A percentile compares a stretch with the other conserved stretches of the same genome.
These are phyloP conservation scores for Crocodylus rhombifer DNA, from an alignment of 2,797 vertebrate genomes.

Conservation along the genomic window DNA sequence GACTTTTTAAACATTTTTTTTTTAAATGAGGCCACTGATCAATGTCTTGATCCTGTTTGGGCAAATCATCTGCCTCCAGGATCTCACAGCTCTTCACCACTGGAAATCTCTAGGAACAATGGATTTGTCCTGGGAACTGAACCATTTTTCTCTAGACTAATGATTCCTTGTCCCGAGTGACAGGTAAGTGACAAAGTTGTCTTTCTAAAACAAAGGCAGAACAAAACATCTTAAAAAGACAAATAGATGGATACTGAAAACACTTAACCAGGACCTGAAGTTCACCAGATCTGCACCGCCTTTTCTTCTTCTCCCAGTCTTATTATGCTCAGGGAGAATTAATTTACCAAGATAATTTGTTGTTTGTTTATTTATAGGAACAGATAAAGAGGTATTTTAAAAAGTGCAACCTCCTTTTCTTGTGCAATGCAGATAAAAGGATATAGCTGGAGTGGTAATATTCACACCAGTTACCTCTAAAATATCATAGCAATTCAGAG, in stretches of 20 bases:
- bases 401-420: neutral
- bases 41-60: neutral
- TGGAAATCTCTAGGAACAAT: neutral
- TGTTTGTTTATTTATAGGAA: neutral
- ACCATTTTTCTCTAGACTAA: slow-evolving; percentile 27
- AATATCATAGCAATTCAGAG: neutral
- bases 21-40: neutral
- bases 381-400: neutral
- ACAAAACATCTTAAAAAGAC: neutral
- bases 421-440: neutral
- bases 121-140: slow-evolving; percentile 24
- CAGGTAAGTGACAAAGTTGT: neutral
- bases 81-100: slow-evolving; percentile 6
- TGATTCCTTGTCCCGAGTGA: neutral
- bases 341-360: neutral
- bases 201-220: neutral
- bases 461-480: neutral
- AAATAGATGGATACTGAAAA: neutral
- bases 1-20: neutral
- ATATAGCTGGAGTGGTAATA: neutral
- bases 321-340: neutral
- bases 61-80: neutral
- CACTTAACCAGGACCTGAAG: neutral
- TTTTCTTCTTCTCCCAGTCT: neutral
- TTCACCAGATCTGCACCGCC: neutral